A percentile compares a stretch with the other conserved stretches of the same genome.
Conservation (phyloP, 2,113 vertebrate genomes). For the Asarcornis scutulata region DNA sequence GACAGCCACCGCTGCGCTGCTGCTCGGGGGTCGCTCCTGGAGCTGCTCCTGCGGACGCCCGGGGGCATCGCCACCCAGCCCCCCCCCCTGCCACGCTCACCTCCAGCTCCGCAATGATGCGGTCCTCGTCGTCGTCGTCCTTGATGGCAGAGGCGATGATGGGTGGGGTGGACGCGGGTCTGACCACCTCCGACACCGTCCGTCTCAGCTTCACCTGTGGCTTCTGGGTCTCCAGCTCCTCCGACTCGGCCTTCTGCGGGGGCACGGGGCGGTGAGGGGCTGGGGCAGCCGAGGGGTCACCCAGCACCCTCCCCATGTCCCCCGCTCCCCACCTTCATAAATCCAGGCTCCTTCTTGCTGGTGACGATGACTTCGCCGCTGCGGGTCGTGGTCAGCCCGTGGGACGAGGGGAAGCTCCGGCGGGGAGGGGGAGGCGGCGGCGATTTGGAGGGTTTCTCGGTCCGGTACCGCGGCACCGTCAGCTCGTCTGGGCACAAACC, state of each 20-base stretch:
- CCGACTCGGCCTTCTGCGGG: conserved; percentile 88
- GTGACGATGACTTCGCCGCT: conserved; percentile 92
- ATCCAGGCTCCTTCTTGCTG: conserved; percentile 85
- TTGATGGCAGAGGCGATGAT: conserved; percentile 87
- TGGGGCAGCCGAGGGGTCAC: neutral
- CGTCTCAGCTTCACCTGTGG: conserved; percentile 92
- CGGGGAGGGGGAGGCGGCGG: conserved; percentile 93
- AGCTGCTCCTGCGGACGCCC: neutral
- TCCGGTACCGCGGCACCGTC: conserved; percentile 92
- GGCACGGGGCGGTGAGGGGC: neutral
- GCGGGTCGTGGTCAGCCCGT: conserved; percentile 89
- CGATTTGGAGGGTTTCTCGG: conserved; percentile 96
- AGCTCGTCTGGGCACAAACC: conserved; percentile 84
- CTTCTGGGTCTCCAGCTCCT: conserved; percentile 91
- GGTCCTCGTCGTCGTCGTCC: conserved; percentile 87
- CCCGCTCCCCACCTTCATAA: conserved; percentile 72
- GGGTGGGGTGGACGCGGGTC: conserved; percentile 92
- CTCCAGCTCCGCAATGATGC: conserved; percentile 90
- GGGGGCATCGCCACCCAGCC: neutral
- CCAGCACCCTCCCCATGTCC: rapidly evolving
- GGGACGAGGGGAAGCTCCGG: conserved; percentile 94
- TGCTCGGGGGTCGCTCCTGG: rapidly evolving
- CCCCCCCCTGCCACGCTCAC: conserved; percentile 65
- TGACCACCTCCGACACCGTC: conserved; percentile 89
- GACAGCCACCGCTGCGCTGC: rapidly evolving